Evolutionary conservation across 2,797 vertebrate genomes (phyloP), one percentile per base, ranked within the genome.

Genomic region (Phrynocephalus forsythii): DNA sequence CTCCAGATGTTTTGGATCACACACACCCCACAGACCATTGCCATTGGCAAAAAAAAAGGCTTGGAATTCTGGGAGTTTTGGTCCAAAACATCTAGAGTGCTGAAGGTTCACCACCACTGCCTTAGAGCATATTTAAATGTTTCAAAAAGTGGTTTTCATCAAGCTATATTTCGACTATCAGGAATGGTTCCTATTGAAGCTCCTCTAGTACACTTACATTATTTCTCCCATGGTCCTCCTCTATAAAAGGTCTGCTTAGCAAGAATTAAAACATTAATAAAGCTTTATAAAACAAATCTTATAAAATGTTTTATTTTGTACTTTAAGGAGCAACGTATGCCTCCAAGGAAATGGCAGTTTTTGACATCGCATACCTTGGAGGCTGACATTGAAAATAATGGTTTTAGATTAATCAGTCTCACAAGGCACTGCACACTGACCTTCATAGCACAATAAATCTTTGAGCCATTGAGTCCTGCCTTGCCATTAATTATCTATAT

Each of bases 141-240:
- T 88, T 88, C 86, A 90, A 92, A 86, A 85, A 3, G 15, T 63
- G 20, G 89, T 92, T 87, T 91, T 91, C 77, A 88, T 83, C 4
- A 10, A 63, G 63, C 84, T 93, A 90, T 91, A 90, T 93, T 85
- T 92, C 91, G 90, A 92, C 90, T 93, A 90, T 44, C 79, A 88
- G 16, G 71, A 88, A 86, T 56, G n/a, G 33, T 80, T 80, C 56
- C n/a, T 33, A 38, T 0, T 0, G 78, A 81, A 80, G 83, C 0
- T 2, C 13, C 28, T 66, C 3, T 66, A 15, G 24, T 22, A 60
- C 20, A 6, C 86, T 22, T 38, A 91, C 89, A 90, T 77, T 2
- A n/a, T 72, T 66, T 72, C 10, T 86, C 87, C 18, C 60, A 3
- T 24, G 63, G 28, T 5, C 80, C 85, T 30, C 87, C 60, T 69